Percentiles rank a stretch among this genome's conserved stretches.
Evolutionary conservation across 2,888 invertebrate species (phyloP).

Genomic region (Diloba caeruleocephala): DNA sequence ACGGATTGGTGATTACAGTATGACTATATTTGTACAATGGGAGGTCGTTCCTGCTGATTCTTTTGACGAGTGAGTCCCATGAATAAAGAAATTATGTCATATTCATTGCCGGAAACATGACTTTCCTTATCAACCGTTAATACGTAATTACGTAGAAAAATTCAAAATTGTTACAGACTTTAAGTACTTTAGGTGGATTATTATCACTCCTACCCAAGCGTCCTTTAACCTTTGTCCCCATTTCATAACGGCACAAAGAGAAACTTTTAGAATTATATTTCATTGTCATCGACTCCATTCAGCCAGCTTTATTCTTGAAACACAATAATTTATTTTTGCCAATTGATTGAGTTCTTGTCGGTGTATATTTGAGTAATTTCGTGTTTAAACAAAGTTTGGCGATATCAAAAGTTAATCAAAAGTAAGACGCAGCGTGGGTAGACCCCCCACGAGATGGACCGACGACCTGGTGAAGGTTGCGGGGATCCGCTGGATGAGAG

Average conservation of each 20-base stretch:
- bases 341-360: neutral
- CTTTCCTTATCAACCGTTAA: neutral
- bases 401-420: no score
- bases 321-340: neutral
- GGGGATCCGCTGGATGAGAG: no score
- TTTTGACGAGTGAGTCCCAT: no score
- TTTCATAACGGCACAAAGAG: slow-evolving; percentile 1
- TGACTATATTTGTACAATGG: no score
- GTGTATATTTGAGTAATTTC: slow-evolving; percentile 1
- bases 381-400: slow-evolving; percentile 28
- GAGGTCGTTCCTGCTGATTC: no score
- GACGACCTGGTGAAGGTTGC: no score
- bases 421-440: no score
- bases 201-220: neutral
- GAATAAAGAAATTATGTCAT: no score
- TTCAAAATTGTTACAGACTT: no score
- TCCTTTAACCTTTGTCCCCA: slow-evolving; percentile 20
- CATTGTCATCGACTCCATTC: neutral
- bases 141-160: neutral
- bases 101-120: no score
- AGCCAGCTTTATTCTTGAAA: slow-evolving; percentile 1
- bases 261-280: slow-evolving; percentile 14
- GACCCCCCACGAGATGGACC: no score
- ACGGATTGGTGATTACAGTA: no score
- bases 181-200: neutral